Conservation (phyloP, 2,888 invertebrate species). For the Clitarchus hookeri region DNA sequence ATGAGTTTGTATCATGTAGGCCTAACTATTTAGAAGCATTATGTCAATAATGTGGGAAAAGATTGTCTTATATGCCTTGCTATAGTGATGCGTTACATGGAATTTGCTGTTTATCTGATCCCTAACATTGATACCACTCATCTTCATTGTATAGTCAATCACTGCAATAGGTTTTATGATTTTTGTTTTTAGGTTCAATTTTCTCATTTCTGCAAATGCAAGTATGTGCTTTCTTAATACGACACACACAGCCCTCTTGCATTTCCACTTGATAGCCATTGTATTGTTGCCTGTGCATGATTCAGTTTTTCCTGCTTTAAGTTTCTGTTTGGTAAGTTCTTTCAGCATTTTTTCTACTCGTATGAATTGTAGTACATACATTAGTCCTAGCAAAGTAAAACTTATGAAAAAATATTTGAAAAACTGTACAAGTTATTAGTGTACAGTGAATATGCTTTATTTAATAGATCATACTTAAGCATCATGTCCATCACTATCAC, state of each 20-base stretch:
- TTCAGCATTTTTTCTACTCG: slow-evolving; percentile 24
- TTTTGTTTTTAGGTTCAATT: slow-evolving; percentile 26
- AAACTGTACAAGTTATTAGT: slow-evolving; percentile 45
- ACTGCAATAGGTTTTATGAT: slow-evolving; percentile 9
- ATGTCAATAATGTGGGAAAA: slow-evolving; percentile 24
- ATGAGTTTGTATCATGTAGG: background rate
- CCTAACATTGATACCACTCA: background rate
- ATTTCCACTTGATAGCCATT: slow-evolving; percentile 26
- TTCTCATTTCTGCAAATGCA: background rate
- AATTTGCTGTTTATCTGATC: background rate
- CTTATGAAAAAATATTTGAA: slow-evolving; percentile 40
- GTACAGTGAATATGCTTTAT: slow-evolving; percentile 45
- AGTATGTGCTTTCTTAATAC: slow-evolving; percentile 7
- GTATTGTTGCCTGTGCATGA: background rate
- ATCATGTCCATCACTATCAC: slow-evolving; percentile 44
- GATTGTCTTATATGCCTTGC: slow-evolving; percentile 24
- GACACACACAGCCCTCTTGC: slow-evolving; percentile 28
- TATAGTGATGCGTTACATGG: slow-evolving; percentile 6
- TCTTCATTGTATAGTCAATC: slow-evolving; percentile 21
- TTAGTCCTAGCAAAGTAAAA: slow-evolving; percentile 34
- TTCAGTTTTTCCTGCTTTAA: slow-evolving; percentile 25
- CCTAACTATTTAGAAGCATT: slow-evolving; percentile 20
- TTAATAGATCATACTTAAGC: slow-evolving; percentile 39
- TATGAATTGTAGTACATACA: background rate
- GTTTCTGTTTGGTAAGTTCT: slow-evolving; percentile 17